Evolutionary conservation across 2,888 invertebrate species (phyloP).

Genomic region (Acleris cristana): DNA sequence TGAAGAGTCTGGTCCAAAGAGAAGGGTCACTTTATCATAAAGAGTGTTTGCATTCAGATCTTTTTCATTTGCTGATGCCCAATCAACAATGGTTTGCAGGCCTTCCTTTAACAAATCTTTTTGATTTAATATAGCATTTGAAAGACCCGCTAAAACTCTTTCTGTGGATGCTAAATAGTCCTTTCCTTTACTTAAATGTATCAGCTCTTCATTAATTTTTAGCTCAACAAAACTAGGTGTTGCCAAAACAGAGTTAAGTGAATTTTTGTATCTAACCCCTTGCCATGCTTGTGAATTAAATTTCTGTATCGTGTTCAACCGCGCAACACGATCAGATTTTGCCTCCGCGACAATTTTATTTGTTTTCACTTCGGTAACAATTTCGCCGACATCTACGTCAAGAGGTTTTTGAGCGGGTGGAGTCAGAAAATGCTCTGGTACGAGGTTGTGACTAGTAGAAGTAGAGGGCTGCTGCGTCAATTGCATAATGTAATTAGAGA

Average conservation of each 20-base stretch:
- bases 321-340: slow-evolving; percentile 6
- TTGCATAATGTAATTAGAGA: not conserved
- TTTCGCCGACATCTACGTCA: slow-evolving; percentile 7
- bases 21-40: slow-evolving; percentile 25
- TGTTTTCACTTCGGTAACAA: slow-evolving; percentile 9
- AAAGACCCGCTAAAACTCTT: slow-evolving; percentile 29
- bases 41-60: slow-evolving; percentile 16
- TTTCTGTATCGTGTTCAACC: slow-evolving; percentile 21
- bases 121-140: slow-evolving; percentile 28
- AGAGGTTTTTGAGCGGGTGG: not conserved
- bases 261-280: slow-evolving; percentile 37
- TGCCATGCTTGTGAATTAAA: slow-evolving; percentile 34
- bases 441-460: not conserved
- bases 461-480: not conserved
- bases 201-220: slow-evolving; percentile 42
- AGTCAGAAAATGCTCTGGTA: not conserved
- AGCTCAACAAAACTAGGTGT: slow-evolving; percentile 39
- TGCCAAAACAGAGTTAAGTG: slow-evolving; percentile 34
- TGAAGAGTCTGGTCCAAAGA: slow-evolving; percentile 29
- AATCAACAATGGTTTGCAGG: slow-evolving; percentile 29
- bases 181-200: slow-evolving; percentile 39
- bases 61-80: slow-evolving; percentile 9
- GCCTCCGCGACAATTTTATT: slow-evolving; percentile 14
- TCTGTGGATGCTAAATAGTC: slow-evolving; percentile 39
- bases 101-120: slow-evolving; percentile 1